Conservation (phyloP, 1,140 invertebrate species). For the Sogatella furcifera region DNA sequence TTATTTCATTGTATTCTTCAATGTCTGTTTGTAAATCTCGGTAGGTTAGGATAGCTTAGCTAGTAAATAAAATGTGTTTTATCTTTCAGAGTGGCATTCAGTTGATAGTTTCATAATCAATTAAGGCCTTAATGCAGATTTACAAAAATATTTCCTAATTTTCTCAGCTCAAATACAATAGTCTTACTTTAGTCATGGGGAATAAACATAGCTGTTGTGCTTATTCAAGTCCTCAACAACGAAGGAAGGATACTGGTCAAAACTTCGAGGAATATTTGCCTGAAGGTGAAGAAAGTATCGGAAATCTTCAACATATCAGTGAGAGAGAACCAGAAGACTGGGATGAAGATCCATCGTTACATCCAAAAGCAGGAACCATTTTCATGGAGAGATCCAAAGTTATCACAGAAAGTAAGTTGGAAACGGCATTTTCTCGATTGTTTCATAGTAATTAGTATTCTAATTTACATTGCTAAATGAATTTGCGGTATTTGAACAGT, state of each 20-base stretch:
- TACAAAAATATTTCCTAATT: neutral
- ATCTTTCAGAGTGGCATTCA: neutral
- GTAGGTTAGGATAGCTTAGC: neutral
- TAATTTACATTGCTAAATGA: too few species aligned
- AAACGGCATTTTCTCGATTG: neutral
- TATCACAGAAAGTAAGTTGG: constrained; percentile 65
- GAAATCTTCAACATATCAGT: constrained; percentile 94
- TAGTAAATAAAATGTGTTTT: neutral
- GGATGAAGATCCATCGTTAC: constrained; percentile 89
- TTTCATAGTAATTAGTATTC: too few species aligned
- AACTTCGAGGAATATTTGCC: constrained; percentile 56
- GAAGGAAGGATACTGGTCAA: constrained; percentile 35
- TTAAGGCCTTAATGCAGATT: neutral
- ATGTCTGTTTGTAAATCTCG: neutral
- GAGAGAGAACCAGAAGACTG: constrained; percentile 93
- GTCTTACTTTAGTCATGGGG: constrained; percentile 41
- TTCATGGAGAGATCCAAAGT: constrained; percentile 92
- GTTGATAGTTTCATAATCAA: neutral
- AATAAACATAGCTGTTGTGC: constrained; percentile 67
- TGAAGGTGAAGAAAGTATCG: constrained; percentile 65
- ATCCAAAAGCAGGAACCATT: constrained; percentile 88
- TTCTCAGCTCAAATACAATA: neutral
- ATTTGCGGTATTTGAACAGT: too few species aligned
- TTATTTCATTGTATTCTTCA: neutral
- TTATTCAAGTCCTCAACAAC: constrained; percentile 52